Conservation (phyloP, 1,140 invertebrate species). For the Heliothis subflexa region DNA sequence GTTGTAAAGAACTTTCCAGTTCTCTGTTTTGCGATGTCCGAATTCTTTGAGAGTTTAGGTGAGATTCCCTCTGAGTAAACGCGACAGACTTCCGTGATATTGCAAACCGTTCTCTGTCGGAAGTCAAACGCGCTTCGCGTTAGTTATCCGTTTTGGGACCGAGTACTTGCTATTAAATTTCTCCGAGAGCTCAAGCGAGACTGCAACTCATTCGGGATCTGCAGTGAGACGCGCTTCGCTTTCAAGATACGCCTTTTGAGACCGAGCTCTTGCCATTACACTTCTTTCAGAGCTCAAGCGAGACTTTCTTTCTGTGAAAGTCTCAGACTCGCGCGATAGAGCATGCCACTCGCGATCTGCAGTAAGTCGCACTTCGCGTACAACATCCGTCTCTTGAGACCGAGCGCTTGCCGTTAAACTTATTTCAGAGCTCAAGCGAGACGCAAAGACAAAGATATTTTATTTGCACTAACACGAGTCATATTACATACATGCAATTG, state of each 20-base stretch:
- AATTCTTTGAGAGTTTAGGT: conserved; percentile 7
- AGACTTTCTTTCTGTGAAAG: not conserved
- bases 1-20: not conserved
- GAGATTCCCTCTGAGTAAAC: conserved; percentile 31
- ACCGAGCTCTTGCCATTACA: not conserved
- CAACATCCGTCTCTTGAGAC: conserved; percentile 19
- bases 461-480: no score
- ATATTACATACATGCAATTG: no score
- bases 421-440: not conserved
- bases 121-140: conserved; percentile 12
- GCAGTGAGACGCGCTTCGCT: conserved; percentile 19
- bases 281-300: not conserved
- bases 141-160: not conserved
- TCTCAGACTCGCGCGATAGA: not conserved
- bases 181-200: not conserved
- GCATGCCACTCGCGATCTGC: not conserved
- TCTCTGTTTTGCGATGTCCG: no score
- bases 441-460: not conserved
- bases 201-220: conserved; percentile 41
- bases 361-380: conserved; percentile 1
- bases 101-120: conserved; percentile 41
- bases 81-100: conserved; percentile 39
- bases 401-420: not conserved
- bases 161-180: not conserved
- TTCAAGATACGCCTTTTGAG: not conserved